Evolutionary conservation across 2,113 vertebrate genomes (phyloP).

Genomic region (Lophochroa leadbeateri): DNA sequence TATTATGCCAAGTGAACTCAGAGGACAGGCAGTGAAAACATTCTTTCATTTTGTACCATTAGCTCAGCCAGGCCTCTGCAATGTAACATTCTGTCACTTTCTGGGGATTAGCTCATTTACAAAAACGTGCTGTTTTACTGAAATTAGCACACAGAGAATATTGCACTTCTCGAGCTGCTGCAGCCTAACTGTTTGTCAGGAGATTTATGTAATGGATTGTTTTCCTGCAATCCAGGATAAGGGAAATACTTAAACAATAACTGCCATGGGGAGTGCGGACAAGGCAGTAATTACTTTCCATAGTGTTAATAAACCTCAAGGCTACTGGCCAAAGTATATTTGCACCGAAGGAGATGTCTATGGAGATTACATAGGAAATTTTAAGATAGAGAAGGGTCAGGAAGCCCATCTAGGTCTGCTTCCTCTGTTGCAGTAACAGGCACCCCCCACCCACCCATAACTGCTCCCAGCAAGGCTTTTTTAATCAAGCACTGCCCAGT

Average conservation of each 20-base stretch:
- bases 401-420: constrained; percentile 56
- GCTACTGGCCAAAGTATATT: constrained; percentile 73
- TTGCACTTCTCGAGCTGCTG: constrained; percentile 26
- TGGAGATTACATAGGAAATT: constrained; percentile 72
- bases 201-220: constrained; percentile 46
- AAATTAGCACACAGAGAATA: constrained; percentile 46
- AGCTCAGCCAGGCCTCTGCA: constrained; percentile 67
- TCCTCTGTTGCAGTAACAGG: constrained; percentile 42
- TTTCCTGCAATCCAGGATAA: constrained; percentile 69
- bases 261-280: constrained; percentile 49
- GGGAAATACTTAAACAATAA: constrained; percentile 70
- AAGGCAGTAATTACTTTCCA: constrained; percentile 63
- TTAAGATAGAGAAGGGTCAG: constrained; percentile 61
- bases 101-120: constrained; percentile 63
- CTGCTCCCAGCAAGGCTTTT: background rate
- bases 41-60: constrained; percentile 69
- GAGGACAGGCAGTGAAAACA: constrained; percentile 67
- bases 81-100: constrained; percentile 72
- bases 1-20: constrained; percentile 64
- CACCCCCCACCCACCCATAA: background rate
- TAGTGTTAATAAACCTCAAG: constrained; percentile 66
- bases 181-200: constrained; percentile 32
- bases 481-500: background rate
- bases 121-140: constrained; percentile 38
- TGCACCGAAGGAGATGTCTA: constrained; percentile 59